phyloP scores from a whole-genome alignment of 2,797 vertebrate genomes.

The Megaceryle alcyon region DNA sequence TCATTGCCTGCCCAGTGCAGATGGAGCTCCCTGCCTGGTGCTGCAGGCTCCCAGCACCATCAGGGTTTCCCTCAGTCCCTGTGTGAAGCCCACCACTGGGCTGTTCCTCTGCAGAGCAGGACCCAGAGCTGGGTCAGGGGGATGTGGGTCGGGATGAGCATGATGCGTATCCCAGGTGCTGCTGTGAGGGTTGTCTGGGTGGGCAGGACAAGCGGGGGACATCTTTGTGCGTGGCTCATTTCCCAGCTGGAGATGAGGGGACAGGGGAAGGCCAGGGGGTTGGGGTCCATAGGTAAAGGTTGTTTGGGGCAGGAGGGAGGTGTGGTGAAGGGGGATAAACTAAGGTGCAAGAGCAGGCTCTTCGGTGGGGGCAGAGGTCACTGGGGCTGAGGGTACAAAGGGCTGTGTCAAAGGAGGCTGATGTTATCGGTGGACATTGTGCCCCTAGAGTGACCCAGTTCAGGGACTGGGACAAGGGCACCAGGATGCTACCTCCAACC shows the following conservation, averaged over 20 bases:
- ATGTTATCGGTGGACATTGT: neutral
- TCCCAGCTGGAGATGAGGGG: neutral
- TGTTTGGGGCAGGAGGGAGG: neutral
- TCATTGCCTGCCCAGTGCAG: neutral
- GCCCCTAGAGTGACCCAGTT: neutral
- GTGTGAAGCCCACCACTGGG: neutral
- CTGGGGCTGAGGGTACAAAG: neutral
- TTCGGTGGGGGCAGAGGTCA: neutral
- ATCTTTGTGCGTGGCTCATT: too few relatives aligned
- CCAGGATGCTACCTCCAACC: neutral
- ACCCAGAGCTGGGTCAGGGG: neutral
- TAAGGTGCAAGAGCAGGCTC: neutral
- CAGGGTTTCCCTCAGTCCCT: accelerated
- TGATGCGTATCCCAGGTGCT: neutral
- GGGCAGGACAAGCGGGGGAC: neutral
- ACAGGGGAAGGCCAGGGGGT: neutral
- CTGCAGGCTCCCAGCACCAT: neutral
- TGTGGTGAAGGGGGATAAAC: neutral
- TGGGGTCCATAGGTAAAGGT: neutral
- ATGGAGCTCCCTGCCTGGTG: neutral
- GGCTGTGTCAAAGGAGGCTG: neutral
- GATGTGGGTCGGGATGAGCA: neutral
- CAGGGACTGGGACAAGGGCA: neutral
- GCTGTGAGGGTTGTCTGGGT: neutral
- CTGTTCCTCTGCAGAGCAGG: neutral